phyloP scores from a whole-genome alignment of 2,113 vertebrate genomes.

The Brachionichthys hirsutus region DNA sequence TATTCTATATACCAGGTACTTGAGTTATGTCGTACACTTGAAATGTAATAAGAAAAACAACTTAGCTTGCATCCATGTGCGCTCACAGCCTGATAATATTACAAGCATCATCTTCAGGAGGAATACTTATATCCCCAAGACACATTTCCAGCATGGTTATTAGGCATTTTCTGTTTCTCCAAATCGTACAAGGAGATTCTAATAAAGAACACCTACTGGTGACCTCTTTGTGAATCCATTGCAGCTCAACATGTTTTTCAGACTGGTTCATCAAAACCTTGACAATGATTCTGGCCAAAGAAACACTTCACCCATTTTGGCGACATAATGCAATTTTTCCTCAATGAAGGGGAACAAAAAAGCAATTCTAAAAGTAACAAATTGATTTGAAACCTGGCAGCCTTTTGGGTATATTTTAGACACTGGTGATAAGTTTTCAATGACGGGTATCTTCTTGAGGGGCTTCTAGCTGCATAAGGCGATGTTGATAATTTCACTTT shows the following conservation, averaged over 20 bases:
- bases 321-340: neutral
- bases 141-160: too few species aligned
- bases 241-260: slow-evolving; percentile 26
- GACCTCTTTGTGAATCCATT: too few species aligned
- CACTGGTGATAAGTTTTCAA: slow-evolving; percentile 7
- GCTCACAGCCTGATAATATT: too few species aligned
- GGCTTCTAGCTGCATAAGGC: slow-evolving; percentile 34
- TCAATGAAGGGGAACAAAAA: slow-evolving; percentile 16
- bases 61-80: too few species aligned
- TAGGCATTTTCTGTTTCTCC: too few species aligned
- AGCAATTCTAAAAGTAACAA: slow-evolving; percentile 40
- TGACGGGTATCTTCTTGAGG: slow-evolving; percentile 16
- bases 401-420: slow-evolving; percentile 7
- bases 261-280: slow-evolving; percentile 45
- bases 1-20: too few species aligned
- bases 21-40: too few species aligned
- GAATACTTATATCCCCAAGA: too few species aligned
- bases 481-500: slow-evolving; percentile 40
- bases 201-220: too few species aligned
- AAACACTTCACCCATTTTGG: slow-evolving; percentile 16
- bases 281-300: slow-evolving; percentile 8
- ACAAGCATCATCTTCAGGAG: too few species aligned
- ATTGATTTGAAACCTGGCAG: slow-evolving; percentile 11
- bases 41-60: too few species aligned
- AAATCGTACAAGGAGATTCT: too few species aligned